Evolutionary conservation across 2,888 invertebrate genomes (phyloP), one percentile per base, ranked within the genome.

Genomic region (Lathronympha strigana): DNA sequence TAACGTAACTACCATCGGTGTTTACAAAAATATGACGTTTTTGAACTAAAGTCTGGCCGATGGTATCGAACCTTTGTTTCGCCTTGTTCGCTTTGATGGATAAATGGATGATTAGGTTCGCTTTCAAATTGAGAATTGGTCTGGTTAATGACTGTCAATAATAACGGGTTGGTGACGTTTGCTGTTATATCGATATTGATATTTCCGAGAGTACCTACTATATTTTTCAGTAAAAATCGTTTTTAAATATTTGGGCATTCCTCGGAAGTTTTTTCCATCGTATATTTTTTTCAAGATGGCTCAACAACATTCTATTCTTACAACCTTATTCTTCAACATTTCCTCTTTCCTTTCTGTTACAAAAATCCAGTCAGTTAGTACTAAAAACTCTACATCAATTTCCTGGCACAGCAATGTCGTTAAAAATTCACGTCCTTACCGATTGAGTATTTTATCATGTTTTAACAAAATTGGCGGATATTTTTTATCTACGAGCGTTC

Each of bases 401-500:
- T 36, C 15, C 5, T 28, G 31, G 23, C 23, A 33, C 43, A n/a
- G 45, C 19, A 40, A 43, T 28, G 53, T 53, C 25, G 33, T 60
- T 45, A 38, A 54, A 54, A 40, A 38, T 15, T 33, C 36, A 28
- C 38, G 38, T n/a, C n/a, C n/a, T n/a, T 43, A 28, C n/a, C 45
- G 53, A 60, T 60, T 21, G 38, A 54, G 57, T 58, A 36, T 58
- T 64, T 45, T 36, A 60, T 53, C 45, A 53, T 58, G 58, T 60
- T 64, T 62, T 54, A 61, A 68, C 61, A 66, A 66, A 68, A 61
- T 68, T 70, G 68, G 66, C 61, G 70, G 72, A 72, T 70, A 72
- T 77, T 76, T 74, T 74, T 71, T 71, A 72, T 76, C 66, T 53
- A 61, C 69, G 69, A 68, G 71, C 66, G 70, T 69, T 72, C 77